Conservation (phyloP, 2,888 invertebrate species). For the Netelia inedita region DNA sequence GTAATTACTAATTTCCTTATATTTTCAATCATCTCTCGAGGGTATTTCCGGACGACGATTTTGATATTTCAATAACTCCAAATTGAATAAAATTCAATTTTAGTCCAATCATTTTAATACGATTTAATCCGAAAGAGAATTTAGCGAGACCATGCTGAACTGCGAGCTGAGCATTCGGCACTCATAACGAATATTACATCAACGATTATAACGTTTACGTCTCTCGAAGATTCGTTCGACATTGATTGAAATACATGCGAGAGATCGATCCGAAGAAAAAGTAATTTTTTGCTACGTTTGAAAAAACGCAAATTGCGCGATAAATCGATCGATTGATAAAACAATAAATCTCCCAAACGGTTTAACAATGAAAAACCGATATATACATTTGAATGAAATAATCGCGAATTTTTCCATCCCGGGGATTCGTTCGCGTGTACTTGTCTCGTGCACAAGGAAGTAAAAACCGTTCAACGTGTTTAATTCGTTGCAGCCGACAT, state of each 20-base stretch:
- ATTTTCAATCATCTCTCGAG: too few relatives aligned
- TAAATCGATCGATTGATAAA: constrained; percentile 3
- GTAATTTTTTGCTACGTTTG: too few relatives aligned
- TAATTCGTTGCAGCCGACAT: constrained; percentile 55
- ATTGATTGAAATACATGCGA: neutral
- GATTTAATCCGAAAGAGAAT: neutral
- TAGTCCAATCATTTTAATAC: neutral
- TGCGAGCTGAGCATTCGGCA: neutral
- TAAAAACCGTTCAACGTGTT: neutral
- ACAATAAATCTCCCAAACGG: neutral
- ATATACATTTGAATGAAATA: constrained; percentile 6
- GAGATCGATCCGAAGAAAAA: constrained; percentile 3
- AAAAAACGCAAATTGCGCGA: too few relatives aligned
- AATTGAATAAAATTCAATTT: neutral
- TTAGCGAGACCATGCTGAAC: neutral
- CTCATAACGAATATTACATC: constrained; percentile 27
- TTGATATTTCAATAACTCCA: too few relatives aligned
- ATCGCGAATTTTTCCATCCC: neutral
- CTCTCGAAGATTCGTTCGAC: neutral
- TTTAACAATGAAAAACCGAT: neutral
- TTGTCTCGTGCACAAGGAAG: neutral
- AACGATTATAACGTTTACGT: constrained; percentile 4
- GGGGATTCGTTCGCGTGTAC: neutral
- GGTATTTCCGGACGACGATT: too few relatives aligned
- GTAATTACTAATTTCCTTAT: neutral